Percentiles rank a stretch among this genome's conserved stretches.
Conservation (phyloP, 2,113 vertebrate genomes). For the Alaudala cheleensis region DNA sequence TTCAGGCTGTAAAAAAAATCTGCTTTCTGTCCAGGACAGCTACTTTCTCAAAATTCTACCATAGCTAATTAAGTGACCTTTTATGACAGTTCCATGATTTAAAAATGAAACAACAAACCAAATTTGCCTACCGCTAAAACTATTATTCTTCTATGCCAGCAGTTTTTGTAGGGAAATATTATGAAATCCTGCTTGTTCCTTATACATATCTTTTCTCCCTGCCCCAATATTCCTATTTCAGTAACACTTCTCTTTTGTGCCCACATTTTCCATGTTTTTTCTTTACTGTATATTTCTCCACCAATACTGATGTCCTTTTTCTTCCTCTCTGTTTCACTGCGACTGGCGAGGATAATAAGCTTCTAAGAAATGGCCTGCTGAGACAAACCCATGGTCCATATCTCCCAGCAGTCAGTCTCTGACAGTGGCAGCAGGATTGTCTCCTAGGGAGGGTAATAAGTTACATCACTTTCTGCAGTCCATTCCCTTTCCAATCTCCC, state of each 20-base stretch:
- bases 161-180: background rate
- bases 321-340: background rate
- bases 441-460: background rate
- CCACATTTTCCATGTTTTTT: background rate
- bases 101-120: background rate
- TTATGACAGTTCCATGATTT: background rate
- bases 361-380: conserved; percentile 6
- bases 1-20: background rate
- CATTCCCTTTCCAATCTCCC: background rate
- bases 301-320: background rate
- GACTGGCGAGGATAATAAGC: background rate
- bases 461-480: conserved; percentile 1
- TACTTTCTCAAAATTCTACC: background rate
- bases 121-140: background rate
- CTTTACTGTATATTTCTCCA: background rate
- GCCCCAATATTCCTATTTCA: background rate
- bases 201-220: background rate
- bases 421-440: background rate
- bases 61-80: background rate
- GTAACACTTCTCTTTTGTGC: background rate
- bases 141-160: background rate
- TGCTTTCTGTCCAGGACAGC: background rate
- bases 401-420: background rate
- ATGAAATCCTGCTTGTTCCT: background rate
- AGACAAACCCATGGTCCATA: background rate